phyloP scores from a whole-genome alignment of 2,113 vertebrate species.

The Patagioenas fasciata region DNA sequence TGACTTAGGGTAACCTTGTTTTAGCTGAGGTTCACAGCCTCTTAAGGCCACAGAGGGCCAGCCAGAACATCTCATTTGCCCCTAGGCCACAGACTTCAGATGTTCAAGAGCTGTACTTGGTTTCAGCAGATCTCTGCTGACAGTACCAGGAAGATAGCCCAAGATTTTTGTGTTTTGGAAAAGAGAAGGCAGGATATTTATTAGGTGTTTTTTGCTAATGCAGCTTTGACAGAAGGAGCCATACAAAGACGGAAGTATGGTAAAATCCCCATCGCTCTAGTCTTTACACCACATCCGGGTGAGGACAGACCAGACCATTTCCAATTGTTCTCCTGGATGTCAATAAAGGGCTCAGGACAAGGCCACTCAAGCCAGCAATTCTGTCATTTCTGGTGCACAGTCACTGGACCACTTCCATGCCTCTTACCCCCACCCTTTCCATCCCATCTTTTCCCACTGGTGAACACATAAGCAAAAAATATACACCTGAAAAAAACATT shows the following conservation, averaged over 20 bases:
- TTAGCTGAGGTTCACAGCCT: conserved; percentile 34
- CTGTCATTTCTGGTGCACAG: background rate
- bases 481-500: background rate
- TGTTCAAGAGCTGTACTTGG: background rate
- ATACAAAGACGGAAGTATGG: background rate
- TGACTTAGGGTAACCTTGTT: conserved; percentile 49
- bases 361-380: background rate
- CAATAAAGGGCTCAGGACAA: background rate
- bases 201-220: background rate
- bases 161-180: background rate
- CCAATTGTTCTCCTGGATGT: background rate
- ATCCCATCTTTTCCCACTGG: background rate
- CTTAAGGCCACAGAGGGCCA: conserved; percentile 1
- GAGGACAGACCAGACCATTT: background rate
- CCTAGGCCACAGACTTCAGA: background rate
- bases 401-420: background rate
- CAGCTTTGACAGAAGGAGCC: background rate
- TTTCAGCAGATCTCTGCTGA: background rate
- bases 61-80: conserved; percentile 7
- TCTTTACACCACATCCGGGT: background rate
- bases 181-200: background rate
- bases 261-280: background rate
- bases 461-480: background rate
- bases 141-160: background rate
- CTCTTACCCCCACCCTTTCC: background rate